These are phyloP conservation scores for Gorsachius magnificus DNA, from an alignment of 2,797 vertebrate species.

Conservation along the genomic window DNA sequence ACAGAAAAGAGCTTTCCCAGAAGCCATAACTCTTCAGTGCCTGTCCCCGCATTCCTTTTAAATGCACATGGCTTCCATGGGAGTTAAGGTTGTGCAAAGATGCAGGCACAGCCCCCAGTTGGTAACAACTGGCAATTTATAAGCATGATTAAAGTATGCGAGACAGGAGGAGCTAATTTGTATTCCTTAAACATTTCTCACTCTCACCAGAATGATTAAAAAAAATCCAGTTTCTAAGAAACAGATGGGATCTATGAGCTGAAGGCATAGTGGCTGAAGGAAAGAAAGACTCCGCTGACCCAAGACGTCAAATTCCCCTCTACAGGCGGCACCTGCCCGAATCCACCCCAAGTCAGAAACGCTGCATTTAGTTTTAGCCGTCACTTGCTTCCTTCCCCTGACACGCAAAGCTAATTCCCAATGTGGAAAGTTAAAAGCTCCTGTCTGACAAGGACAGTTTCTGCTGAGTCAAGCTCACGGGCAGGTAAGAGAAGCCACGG, in stretches of 20 bases:
- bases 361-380: accelerated
- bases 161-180: slow-evolving; percentile 26
- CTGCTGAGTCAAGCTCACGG: not conserved
- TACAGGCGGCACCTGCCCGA: not conserved
- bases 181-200: slow-evolving; percentile 18
- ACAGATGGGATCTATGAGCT: not conserved
- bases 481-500: not conserved
- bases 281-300: not conserved
- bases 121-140: not conserved
- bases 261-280: not conserved
- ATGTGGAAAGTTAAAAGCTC: accelerated
- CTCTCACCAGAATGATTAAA: not conserved
- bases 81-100: not conserved
- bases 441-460: not conserved
- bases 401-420: not conserved
- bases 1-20: not conserved
- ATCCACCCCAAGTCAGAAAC: not conserved
- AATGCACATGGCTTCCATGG: not conserved
- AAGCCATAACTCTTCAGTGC: not conserved
- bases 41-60: not conserved
- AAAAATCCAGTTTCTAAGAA: not conserved
- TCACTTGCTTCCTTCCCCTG: not conserved
- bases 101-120: not conserved
- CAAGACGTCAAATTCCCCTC: not conserved
- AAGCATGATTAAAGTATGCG: not conserved